A percentile compares a stretch with the other conserved stretches of the same genome.
phyloP scores from a whole-genome alignment of 2,113 vertebrate genomes.

The Periophthalmodon schlosseri region DNA sequence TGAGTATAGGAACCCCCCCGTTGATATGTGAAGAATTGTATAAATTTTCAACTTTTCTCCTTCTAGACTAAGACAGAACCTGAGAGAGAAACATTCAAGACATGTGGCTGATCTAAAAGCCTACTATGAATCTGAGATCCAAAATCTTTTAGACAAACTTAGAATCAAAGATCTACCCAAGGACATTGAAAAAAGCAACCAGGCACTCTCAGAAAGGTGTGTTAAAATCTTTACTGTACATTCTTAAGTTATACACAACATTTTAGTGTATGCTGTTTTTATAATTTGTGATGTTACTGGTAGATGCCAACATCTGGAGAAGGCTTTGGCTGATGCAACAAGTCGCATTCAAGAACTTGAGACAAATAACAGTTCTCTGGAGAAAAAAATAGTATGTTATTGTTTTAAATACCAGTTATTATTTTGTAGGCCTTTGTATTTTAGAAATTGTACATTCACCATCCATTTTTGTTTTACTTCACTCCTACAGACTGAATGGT shows the following conservation, averaged over 20 bases:
- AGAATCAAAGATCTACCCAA: conserved; percentile 74
- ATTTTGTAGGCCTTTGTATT: not conserved
- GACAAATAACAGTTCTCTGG: conserved; percentile 83
- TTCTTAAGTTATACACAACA: not conserved
- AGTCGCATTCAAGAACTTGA: conserved; percentile 82
- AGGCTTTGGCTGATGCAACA: conserved; percentile 83
- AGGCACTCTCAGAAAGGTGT: conserved; percentile 84
- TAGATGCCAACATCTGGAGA: conserved; percentile 88
- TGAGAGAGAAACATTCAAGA: conserved; percentile 91
- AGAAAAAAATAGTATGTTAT: conserved; percentile 83
- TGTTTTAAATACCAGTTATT: not conserved
- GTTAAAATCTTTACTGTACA: not conserved
- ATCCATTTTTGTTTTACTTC: not conserved
- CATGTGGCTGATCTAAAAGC: conserved; percentile 91
- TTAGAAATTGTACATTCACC: not conserved
- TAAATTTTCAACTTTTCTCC: not conserved
- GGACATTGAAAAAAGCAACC: conserved; percentile 84
- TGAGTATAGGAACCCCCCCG: conserved; percentile 68
- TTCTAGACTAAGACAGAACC: conserved; percentile 86
- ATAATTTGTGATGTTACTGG: not conserved
- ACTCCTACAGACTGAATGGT: conserved; percentile 83
- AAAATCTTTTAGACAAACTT: conserved; percentile 84
- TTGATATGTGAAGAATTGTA: not conserved
- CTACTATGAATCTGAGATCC: conserved; percentile 94
- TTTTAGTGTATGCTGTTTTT: not conserved